A percentile compares a stretch with the other conserved stretches of the same genome.
phyloP scores from a whole-genome alignment of 2,888 invertebrate species.

The Dermolepida albohirtum region DNA sequence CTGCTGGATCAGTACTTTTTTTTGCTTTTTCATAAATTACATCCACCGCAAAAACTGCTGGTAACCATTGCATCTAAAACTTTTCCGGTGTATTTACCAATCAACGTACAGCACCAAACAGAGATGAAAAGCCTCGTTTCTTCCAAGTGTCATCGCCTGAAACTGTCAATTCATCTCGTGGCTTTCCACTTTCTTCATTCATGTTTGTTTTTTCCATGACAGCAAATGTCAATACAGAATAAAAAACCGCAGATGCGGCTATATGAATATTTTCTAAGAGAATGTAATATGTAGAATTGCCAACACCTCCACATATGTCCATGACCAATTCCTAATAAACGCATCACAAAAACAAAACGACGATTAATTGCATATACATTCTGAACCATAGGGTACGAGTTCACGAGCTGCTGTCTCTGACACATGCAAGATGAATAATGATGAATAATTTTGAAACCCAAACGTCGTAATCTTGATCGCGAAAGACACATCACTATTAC shows the following conservation, averaged over 20 bases:
- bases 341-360: conserved; percentile 50
- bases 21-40: conserved; percentile 43
- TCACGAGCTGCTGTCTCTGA: too few relatives aligned
- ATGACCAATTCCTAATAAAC: conserved; percentile 49
- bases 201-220: too few relatives aligned
- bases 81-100: conserved; percentile 47
- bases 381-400: too few relatives aligned
- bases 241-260: conserved; percentile 40
- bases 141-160: conserved; percentile 46
- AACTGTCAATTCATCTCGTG: conserved; percentile 50
- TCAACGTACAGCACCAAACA: conserved; percentile 46
- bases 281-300: conserved; percentile 41
- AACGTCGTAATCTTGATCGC: too few relatives aligned
- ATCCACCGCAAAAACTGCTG: conserved; percentile 45
- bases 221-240: too few relatives aligned
- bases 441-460: too few relatives aligned
- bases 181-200: conserved; percentile 45
- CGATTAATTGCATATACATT: conserved; percentile 44
- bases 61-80: conserved; percentile 45
- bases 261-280: conserved; percentile 47
- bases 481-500: too few relatives aligned
- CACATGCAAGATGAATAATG: too few relatives aligned
- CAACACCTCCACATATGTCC: conserved; percentile 44
- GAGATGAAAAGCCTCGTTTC: conserved; percentile 40
- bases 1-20: conserved; percentile 46